Conservation (phyloP, 2,113 vertebrate genomes). For the Chaetorhynchus papuensis region DNA sequence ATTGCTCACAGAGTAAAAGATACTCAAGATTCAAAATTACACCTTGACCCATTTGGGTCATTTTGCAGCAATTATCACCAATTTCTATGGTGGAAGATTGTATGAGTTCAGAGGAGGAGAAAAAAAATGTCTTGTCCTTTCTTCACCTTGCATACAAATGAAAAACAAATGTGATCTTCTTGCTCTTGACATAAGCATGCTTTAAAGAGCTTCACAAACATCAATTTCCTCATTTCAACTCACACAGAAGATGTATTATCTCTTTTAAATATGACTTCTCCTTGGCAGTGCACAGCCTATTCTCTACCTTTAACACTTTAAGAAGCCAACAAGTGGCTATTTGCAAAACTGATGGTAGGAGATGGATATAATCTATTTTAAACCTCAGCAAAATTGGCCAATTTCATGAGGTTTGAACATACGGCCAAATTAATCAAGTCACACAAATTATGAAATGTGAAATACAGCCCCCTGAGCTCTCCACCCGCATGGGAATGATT, state of each 20-base stretch:
- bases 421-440: background rate
- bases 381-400: conserved; percentile 4
- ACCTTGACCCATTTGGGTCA: background rate
- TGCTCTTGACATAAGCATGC: conserved; percentile 20
- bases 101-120: background rate
- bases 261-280: conserved; percentile 14
- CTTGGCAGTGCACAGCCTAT: background rate
- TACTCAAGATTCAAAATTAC: background rate
- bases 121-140: background rate
- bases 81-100: background rate
- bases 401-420: background rate
- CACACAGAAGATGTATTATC: conserved; percentile 10
- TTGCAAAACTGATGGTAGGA: background rate
- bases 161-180: conserved; percentile 16
- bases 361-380: conserved; percentile 25
- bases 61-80: conserved; percentile 21
- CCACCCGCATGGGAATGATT: fast-evolving
- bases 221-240: conserved; percentile 17
- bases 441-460: background rate
- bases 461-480: background rate
- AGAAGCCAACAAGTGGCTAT: conserved; percentile 19
- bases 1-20: background rate
- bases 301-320: background rate
- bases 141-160: conserved; percentile 29
- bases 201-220: conserved; percentile 39